Percentiles rank a stretch among this genome's conserved stretches.
Evolutionary conservation across 2,113 vertebrate species (phyloP).

Genomic region (Herpailurus yagouaroundi): DNA sequence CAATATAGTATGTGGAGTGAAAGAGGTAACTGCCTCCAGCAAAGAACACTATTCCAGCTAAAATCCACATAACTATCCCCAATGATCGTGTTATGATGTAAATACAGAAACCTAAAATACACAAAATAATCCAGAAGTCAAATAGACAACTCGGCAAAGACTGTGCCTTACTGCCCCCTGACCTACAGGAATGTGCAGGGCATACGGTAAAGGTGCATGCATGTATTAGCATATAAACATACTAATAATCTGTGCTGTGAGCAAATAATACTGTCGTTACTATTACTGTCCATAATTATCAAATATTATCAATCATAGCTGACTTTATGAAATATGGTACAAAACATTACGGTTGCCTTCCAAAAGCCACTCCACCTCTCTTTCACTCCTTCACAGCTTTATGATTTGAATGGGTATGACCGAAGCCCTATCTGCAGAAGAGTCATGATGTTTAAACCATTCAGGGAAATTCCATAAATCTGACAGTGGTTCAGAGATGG

Average conservation of each 20-base stretch:
- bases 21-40: background rate
- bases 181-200: background rate
- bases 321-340: background rate
- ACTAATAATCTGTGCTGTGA: background rate
- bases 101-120: background rate
- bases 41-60: background rate
- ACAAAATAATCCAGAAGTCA: background rate
- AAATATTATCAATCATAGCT: background rate
- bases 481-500: background rate
- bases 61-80: background rate
- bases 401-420: background rate
- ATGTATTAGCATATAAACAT: background rate
- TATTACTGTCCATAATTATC: background rate
- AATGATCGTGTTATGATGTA: rapidly evolving
- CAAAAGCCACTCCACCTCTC: background rate
- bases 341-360: background rate
- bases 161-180: background rate
- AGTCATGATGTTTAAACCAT: background rate
- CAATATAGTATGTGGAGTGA: background rate
- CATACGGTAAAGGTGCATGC: background rate
- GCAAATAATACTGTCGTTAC: background rate
- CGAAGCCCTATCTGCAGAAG: background rate
- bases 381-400: background rate
- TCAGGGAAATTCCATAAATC: background rate
- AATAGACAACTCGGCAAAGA: background rate